A percentile compares a stretch with the other conserved stretches of the same genome.
Evolutionary conservation across 2,797 vertebrate species (phyloP).

Genomic region (Scolopax bukidnonensis): DNA sequence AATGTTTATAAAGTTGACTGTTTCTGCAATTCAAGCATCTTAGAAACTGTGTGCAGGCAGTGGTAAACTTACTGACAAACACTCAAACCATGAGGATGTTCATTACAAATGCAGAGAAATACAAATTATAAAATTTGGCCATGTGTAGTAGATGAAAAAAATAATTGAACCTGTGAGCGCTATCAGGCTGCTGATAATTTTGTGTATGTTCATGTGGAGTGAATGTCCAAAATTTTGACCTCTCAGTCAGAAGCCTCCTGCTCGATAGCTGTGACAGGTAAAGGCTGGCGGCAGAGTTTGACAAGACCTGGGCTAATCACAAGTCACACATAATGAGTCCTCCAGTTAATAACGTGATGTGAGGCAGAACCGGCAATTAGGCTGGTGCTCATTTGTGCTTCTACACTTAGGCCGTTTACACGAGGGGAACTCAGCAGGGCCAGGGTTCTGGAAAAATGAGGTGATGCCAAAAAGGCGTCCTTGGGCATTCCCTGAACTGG

Average conservation of each 20-base stretch:
- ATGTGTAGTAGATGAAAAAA: neutral
- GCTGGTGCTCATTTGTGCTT: neutral
- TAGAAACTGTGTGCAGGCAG: neutral
- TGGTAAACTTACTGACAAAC: neutral
- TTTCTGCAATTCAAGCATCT: neutral
- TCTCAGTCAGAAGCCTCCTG: neutral
- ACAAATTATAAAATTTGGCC: neutral
- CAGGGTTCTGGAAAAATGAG: neutral
- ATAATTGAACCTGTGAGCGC: neutral
- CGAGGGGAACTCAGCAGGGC: neutral
- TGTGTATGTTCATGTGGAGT: neutral
- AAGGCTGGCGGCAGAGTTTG: neutral
- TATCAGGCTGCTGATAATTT: neutral
- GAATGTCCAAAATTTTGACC: neutral
- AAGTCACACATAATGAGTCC: neutral
- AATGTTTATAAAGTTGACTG: neutral
- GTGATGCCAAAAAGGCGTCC: neutral
- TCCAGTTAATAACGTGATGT: accelerated
- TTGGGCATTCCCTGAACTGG: no score
- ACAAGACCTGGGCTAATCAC: neutral
- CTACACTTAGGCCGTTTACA: neutral
- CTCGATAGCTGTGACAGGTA: neutral
- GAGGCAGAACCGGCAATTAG: neutral
- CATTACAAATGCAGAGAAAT: neutral
- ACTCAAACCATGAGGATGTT: neutral